phyloP scores from a whole-genome alignment of 2,888 invertebrate species.

The Tetranychus truncatus region DNA sequence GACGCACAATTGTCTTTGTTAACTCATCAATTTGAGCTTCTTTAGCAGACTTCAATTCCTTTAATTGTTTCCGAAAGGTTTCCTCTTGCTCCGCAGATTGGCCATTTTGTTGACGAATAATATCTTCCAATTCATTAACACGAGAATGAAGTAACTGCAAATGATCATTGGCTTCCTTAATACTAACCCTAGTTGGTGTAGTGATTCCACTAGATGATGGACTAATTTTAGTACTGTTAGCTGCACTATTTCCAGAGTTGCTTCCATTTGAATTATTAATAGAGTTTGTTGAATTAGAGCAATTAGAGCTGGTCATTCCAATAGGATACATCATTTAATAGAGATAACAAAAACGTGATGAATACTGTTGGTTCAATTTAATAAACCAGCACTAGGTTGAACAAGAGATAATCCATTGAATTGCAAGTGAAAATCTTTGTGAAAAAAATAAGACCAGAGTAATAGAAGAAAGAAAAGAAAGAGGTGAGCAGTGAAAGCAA shows the following conservation, averaged over 20 bases:
- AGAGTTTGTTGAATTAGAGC: neutral
- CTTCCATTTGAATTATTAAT: neutral
- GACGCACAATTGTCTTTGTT: slow-evolving; percentile 5
- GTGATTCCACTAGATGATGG: neutral
- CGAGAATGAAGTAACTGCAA: slow-evolving; percentile 31
- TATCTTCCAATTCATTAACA: slow-evolving; percentile 31
- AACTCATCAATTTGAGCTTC: slow-evolving; percentile 25
- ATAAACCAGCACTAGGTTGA: neutral
- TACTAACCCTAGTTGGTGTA: slow-evolving; percentile 26
- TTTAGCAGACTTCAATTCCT: slow-evolving; percentile 24
- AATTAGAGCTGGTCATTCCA: neutral
- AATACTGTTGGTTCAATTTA: neutral
- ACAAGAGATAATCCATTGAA: neutral
- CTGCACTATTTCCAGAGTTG: neutral
- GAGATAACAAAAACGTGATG: neutral
- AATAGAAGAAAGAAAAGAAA: neutral
- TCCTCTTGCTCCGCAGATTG: slow-evolving; percentile 27
- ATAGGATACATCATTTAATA: neutral
- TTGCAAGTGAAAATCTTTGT: neutral
- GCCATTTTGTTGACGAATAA: slow-evolving; percentile 25
- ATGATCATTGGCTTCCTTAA: slow-evolving; percentile 33
- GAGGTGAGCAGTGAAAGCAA: neutral
- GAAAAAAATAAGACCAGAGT: neutral
- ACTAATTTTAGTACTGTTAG: slow-evolving; percentile 1
- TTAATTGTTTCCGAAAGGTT: slow-evolving; percentile 23